Conservation (phyloP, 2,797 vertebrate species). For the Chiroxiphia lanceolata region DNA sequence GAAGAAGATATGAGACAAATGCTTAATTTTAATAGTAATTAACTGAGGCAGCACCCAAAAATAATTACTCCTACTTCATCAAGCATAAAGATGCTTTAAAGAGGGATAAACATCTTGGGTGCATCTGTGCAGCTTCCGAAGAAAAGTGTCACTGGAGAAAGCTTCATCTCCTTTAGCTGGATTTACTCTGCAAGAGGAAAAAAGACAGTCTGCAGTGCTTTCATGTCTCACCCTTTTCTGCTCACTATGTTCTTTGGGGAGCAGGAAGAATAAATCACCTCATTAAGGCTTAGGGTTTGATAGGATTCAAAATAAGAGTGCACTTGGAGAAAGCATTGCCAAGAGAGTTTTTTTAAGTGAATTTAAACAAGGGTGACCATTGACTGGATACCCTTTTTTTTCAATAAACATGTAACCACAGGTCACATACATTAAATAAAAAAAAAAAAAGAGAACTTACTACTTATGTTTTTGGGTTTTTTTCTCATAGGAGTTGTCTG, state of each 20-base stretch:
- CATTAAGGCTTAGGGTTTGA: not conserved
- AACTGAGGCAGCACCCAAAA: not conserved
- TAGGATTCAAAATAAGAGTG: not conserved
- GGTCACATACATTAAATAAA: not conserved
- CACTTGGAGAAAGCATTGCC: not conserved
- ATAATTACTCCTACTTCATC: conserved; percentile 62
- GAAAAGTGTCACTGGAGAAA: conserved; percentile 6
- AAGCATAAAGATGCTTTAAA: conserved; percentile 70
- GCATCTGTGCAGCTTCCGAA: conserved; percentile 60
- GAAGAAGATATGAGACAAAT: not conserved
- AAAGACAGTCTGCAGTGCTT: not conserved
- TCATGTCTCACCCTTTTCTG: not conserved
- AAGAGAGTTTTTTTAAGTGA: not conserved
- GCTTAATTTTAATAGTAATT: not conserved
- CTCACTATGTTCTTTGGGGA: not conserved
- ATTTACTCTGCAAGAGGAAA: not conserved
- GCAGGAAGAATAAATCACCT: not conserved
- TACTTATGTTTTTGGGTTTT: conserved; percentile 27
- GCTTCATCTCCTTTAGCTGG: not conserved
- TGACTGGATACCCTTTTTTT: not conserved
- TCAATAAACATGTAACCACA: not conserved
- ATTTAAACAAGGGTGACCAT: not conserved
- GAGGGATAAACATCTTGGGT: conserved; percentile 40
- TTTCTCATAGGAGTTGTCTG: not conserved
- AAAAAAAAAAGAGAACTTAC: not conserved